These are phyloP conservation scores for Scaptomyza reducta DNA, from an alignment of 2,888 invertebrate genomes.

Conservation along the genomic window DNA sequence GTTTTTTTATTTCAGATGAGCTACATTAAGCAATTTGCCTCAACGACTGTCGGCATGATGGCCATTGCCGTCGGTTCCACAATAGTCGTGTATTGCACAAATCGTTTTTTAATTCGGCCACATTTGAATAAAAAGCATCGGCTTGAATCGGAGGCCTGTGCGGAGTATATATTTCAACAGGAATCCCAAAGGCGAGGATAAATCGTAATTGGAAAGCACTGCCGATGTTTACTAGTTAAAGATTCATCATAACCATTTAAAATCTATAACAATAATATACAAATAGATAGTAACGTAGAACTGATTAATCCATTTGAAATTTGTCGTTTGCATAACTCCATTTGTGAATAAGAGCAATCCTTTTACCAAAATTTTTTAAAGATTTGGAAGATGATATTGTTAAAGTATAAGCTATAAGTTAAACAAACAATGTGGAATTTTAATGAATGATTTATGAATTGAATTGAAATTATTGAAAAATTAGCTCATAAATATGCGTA, in stretches of 20 bases:
- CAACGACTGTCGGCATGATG: slow-evolving; percentile 77
- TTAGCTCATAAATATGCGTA: slow-evolving; percentile 51
- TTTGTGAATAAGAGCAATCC: slow-evolving; percentile 9
- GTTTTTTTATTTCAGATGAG: slow-evolving; percentile 78
- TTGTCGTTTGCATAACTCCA: slow-evolving; percentile 9
- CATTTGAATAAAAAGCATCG: slow-evolving; percentile 67
- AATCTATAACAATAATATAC: slow-evolving; percentile 15
- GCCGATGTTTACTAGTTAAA: slow-evolving; percentile 20
- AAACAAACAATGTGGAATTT: slow-evolving; percentile 43
- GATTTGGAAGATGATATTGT: slow-evolving; percentile 26
- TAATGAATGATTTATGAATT: slow-evolving; percentile 52
- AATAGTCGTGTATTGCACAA: slow-evolving; percentile 54
- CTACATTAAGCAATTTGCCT: slow-evolving; percentile 72
- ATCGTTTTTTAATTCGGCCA: slow-evolving; percentile 78
- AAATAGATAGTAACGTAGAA: slow-evolving; percentile 30
- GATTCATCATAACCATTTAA: slow-evolving; percentile 24
- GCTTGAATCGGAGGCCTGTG: slow-evolving; percentile 78
- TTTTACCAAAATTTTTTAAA: slow-evolving; percentile 28
- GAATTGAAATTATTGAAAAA: slow-evolving; percentile 54
- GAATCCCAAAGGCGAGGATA: slow-evolving; percentile 57
- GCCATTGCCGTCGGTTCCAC: slow-evolving; percentile 78
- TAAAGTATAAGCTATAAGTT: slow-evolving; percentile 37
- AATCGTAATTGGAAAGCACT: background rate
- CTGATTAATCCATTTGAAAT: slow-evolving; percentile 10
- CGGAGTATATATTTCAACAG: slow-evolving; percentile 81